Conservation (phyloP, 2,113 vertebrate species). For the Plestiodon gilberti region DNA sequence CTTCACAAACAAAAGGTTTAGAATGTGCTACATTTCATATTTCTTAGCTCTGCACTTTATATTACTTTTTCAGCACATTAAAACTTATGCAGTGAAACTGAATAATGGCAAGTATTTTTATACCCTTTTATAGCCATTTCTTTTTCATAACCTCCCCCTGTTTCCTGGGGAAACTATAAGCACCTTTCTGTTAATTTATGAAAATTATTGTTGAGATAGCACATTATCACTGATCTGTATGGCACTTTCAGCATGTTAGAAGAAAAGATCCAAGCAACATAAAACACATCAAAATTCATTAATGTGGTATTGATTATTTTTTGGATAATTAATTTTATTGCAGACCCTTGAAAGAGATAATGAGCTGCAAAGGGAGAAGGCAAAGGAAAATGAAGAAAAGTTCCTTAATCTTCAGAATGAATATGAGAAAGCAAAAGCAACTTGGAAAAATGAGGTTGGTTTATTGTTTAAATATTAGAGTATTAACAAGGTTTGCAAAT, state of each 20-base stretch:
- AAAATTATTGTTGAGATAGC: conserved; percentile 97
- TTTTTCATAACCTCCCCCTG: conserved; percentile 87
- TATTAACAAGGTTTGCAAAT: conserved; percentile 64
- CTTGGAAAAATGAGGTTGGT: conserved; percentile 87
- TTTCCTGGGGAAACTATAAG: conserved; percentile 86
- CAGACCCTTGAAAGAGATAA: conserved; percentile 97
- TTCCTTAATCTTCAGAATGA: conserved; percentile 85
- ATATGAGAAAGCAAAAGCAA: conserved; percentile 76
- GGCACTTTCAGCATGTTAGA: conserved; percentile 88
- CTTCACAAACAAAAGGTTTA: conserved; percentile 59
- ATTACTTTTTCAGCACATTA: conserved; percentile 86
- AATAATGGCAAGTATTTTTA: conserved; percentile 95
- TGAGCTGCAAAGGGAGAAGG: conserved; percentile 88
- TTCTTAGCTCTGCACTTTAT: conserved; percentile 77
- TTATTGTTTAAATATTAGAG: conserved; percentile 69
- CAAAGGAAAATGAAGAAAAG: conserved; percentile 87
- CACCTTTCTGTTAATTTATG: conserved; percentile 94
- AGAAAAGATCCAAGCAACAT: conserved; percentile 91
- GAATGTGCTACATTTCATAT: conserved; percentile 79
- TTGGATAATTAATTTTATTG: conserved; percentile 99
- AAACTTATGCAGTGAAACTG: conserved; percentile 88
- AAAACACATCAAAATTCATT: conserved; percentile 98
- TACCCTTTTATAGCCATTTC: conserved; percentile 88
- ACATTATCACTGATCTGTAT: conserved; percentile 95
- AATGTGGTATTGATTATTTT: conserved; percentile 96